phyloP scores from a whole-genome alignment of 1,140 invertebrate species.

The Drosophila micromelanica region DNA sequence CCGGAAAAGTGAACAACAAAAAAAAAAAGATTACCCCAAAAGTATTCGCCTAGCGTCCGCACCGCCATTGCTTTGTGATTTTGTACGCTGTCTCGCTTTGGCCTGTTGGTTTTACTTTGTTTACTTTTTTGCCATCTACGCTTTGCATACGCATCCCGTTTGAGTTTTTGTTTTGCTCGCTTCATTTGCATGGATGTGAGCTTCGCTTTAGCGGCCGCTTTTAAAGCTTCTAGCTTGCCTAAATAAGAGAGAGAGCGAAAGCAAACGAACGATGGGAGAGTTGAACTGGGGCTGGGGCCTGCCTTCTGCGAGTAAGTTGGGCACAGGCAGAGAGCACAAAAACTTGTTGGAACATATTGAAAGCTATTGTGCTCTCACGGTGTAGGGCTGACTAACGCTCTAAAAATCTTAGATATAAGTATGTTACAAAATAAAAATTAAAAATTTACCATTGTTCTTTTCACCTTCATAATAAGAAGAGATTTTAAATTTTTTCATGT shows the following conservation, averaged over 20 bases:
- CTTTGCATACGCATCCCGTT: conserved; percentile 35
- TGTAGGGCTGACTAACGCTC: conserved; percentile 39
- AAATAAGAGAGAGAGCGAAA: background rate
- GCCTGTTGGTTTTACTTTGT: conserved; percentile 36
- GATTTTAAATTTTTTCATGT: background rate
- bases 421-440: background rate
- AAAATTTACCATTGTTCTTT: background rate
- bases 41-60: conserved; percentile 5
- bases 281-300: conserved; percentile 24
- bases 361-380: conserved; percentile 48
- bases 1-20: conserved; percentile 57
- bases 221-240: background rate
- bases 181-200: conserved; percentile 43
- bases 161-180: conserved; percentile 73
- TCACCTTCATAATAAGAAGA: background rate
- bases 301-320: conserved; percentile 29
- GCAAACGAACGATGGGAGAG: background rate
- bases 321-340: conserved; percentile 43
- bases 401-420: background rate
- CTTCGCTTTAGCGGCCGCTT: conserved; percentile 17
- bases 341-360: conserved; percentile 58
- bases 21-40: conserved; percentile 29
- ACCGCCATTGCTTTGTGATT: conserved; percentile 24
- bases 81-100: conserved; percentile 22
- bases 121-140: conserved; percentile 56